phyloP scores from a whole-genome alignment of 2,888 invertebrate genomes.

The Euproctis similis region DNA sequence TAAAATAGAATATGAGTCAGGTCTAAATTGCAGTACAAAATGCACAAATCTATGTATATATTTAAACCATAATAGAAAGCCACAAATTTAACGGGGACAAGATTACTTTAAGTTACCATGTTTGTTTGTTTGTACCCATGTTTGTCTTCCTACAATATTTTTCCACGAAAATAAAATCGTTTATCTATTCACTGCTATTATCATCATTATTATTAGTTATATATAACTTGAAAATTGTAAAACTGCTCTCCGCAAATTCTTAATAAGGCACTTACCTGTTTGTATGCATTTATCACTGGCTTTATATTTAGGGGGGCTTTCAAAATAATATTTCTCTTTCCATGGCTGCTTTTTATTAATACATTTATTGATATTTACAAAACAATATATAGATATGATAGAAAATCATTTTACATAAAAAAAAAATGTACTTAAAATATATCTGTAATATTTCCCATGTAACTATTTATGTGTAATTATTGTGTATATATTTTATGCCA shows the following conservation, averaged over 20 bases:
- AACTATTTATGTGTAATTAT: constrained; percentile 28
- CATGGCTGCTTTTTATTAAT: constrained; percentile 57
- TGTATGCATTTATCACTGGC: constrained; percentile 62
- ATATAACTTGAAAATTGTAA: constrained; percentile 33
- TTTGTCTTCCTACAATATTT: constrained; percentile 49
- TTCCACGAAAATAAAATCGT: constrained; percentile 26
- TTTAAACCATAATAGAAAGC: constrained; percentile 23
- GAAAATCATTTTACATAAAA: constrained; percentile 22
- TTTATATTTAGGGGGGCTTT: constrained; percentile 57
- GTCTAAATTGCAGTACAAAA: constrained; percentile 17
- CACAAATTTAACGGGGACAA: constrained; percentile 26
- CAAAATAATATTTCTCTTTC: constrained; percentile 48
- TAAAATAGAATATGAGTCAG: no score
- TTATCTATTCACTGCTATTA: constrained; percentile 19
- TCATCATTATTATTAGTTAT: constrained; percentile 18
- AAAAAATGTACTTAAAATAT: constrained; percentile 42
- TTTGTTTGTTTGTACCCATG: constrained; percentile 18
- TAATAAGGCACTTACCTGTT: constrained; percentile 60
- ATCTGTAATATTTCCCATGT: constrained; percentile 15
- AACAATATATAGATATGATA: constrained; percentile 20
- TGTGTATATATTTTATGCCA: background rate
- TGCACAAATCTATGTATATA: constrained; percentile 23
- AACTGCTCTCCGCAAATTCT: constrained; percentile 52
- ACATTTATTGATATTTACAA: constrained; percentile 32
- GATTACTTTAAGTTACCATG: constrained; percentile 25